Conservation (phyloP, 23 tunicate genomes). For the Halocynthia aurantium region DNA sequence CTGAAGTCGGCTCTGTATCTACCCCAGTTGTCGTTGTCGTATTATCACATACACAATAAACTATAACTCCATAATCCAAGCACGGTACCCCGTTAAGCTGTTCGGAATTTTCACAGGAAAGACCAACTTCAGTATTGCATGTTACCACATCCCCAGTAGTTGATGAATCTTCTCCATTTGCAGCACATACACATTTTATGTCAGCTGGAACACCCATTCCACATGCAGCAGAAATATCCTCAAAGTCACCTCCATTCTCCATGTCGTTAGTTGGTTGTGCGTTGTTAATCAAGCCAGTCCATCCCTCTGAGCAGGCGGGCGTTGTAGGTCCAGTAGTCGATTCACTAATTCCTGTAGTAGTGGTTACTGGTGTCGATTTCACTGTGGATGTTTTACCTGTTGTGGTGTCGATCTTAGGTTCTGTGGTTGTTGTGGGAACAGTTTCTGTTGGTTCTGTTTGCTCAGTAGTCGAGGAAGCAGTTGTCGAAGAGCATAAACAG, state of each 20-base stretch:
- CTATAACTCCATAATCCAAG: slow-evolving; percentile 19
- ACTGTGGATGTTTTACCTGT: neutral
- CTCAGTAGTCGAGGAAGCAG: too few species aligned
- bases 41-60: slow-evolving; percentile 13
- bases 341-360: too few species aligned
- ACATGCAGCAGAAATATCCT: too few species aligned
- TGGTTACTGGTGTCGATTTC: too few species aligned
- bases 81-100: slow-evolving; percentile 14
- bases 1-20: neutral
- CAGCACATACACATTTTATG: slow-evolving; percentile 16
- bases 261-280: neutral
- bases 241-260: too few species aligned
- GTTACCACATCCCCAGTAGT: slow-evolving; percentile 13
- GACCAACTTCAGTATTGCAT: slow-evolving; percentile 8
- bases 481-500: too few species aligned
- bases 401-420: neutral
- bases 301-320: neutral
- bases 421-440: neutral
- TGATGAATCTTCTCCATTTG: slow-evolving; percentile 3
- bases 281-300: slow-evolving; percentile 13
- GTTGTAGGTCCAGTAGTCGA: too few species aligned
- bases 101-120: slow-evolving; percentile 13
- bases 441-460: neutral
- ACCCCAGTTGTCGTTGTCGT: neutral
- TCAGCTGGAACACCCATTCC: too few species aligned